A percentile compares a stretch with the other conserved stretches of the same genome.
Evolutionary conservation across 2,888 invertebrate species (phyloP).

Genomic region (Drosophila rubida): DNA sequence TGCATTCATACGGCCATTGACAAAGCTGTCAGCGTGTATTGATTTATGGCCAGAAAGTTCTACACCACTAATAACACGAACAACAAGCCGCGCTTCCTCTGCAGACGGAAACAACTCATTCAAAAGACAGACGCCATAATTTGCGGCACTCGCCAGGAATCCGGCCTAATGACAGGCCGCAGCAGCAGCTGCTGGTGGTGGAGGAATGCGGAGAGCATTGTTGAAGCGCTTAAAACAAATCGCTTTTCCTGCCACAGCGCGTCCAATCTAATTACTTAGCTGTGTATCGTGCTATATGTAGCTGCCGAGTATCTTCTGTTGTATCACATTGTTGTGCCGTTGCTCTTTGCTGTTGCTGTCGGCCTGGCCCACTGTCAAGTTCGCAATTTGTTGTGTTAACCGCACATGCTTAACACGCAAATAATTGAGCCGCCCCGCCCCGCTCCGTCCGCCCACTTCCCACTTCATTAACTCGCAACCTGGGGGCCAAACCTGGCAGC

Average conservation of each 20-base stretch:
- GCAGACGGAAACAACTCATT: slow-evolving; percentile 51
- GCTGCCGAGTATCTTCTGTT: background rate
- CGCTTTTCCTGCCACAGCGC: slow-evolving; percentile 52
- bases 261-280: slow-evolving; percentile 51
- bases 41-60: slow-evolving; percentile 63
- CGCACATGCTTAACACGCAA: slow-evolving; percentile 65
- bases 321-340: slow-evolving; percentile 5
- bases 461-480: background rate
- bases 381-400: slow-evolving; percentile 60
- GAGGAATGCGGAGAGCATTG: slow-evolving; percentile 11
- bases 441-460: background rate
- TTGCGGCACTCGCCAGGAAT: slow-evolving; percentile 49
- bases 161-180: slow-evolving; percentile 54
- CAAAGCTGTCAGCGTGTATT: slow-evolving; percentile 76
- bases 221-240: slow-evolving; percentile 61
- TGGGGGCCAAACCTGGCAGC: background rate
- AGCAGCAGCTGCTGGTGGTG: background rate
- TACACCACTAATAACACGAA: background rate
- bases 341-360: slow-evolving; percentile 17
- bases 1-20: slow-evolving; percentile 73
- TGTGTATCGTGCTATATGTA: slow-evolving; percentile 2
- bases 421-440: slow-evolving; percentile 53
- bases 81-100: background rate
- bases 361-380: slow-evolving; percentile 42
- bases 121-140: slow-evolving; percentile 62